Evolutionary conservation across 1,140 invertebrate genomes (phyloP).

Genomic region (Pissodes strobi): DNA sequence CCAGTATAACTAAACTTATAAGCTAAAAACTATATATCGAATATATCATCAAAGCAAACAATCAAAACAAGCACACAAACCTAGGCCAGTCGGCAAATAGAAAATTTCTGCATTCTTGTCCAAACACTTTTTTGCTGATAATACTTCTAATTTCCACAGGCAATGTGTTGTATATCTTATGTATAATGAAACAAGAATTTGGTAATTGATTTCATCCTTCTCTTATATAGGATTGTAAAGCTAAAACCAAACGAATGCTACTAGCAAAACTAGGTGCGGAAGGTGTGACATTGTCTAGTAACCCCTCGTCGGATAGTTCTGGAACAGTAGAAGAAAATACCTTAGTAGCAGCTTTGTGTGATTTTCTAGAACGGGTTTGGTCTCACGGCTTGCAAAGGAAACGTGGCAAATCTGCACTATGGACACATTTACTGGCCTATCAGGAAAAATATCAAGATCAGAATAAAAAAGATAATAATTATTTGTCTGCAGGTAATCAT

Average conservation of each 20-base stretch:
- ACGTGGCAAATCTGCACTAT: slow-evolving; percentile 93
- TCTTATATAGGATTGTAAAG: slow-evolving; percentile 91
- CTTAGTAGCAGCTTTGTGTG: slow-evolving; percentile 95
- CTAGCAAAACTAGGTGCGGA: slow-evolving; percentile 98
- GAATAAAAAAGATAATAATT: slow-evolving; percentile 80
- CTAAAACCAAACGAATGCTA: slow-evolving; percentile 95
- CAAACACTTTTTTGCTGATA: too few species aligned
- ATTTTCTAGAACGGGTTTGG: slow-evolving; percentile 97
- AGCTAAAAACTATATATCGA: too few species aligned
- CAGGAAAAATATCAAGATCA: slow-evolving; percentile 83
- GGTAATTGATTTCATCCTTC: too few species aligned
- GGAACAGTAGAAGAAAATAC: slow-evolving; percentile 94
- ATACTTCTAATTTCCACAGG: too few species aligned
- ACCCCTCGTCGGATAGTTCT: slow-evolving; percentile 64
- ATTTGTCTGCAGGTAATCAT: slow-evolving; percentile 76
- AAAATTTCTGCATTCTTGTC: too few species aligned
- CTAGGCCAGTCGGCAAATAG: too few species aligned
- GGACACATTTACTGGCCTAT: slow-evolving; percentile 90
- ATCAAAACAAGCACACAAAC: too few species aligned
- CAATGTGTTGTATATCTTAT: too few species aligned
- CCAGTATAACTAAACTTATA: too few species aligned
- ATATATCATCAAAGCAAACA: too few species aligned
- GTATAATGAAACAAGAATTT: too few species aligned
- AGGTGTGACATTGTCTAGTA: slow-evolving; percentile 73
- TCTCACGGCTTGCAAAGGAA: slow-evolving; percentile 95